Conservation (phyloP, 2,113 vertebrate species). For the Antennarius striatus region DNA sequence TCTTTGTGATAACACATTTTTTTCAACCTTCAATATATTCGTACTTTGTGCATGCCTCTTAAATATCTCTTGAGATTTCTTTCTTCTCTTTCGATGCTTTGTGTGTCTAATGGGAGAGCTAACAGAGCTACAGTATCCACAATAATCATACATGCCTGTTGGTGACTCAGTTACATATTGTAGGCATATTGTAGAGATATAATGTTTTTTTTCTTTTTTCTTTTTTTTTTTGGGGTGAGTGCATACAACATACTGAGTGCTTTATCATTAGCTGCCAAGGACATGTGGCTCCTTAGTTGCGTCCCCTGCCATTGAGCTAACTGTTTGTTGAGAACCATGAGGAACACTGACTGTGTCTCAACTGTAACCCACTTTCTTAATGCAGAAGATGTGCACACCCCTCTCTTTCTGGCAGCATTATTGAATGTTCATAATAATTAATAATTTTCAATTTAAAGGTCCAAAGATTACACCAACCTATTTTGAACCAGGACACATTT, state of each 20-base stretch:
- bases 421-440: too few relatives aligned
- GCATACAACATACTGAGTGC: constrained; percentile 34
- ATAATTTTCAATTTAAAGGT: too few relatives aligned
- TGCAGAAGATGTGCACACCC: constrained; percentile 55
- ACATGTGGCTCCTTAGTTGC: constrained; percentile 51
- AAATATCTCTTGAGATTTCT: background rate
- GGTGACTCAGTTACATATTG: background rate
- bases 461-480: too few relatives aligned
- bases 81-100: background rate
- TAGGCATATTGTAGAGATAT: constrained; percentile 13
- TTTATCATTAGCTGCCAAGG: constrained; percentile 70
- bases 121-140: background rate
- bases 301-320: constrained; percentile 54
- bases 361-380: constrained; percentile 72
- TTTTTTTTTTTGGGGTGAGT: background rate
- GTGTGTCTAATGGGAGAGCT: constrained; percentile 6
- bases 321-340: constrained; percentile 53
- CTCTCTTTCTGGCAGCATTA: constrained; percentile 22
- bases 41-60: background rate
- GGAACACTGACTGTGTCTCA: constrained; percentile 50
- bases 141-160: constrained; percentile 4
- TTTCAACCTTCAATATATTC: background rate
- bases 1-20: background rate
- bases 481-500: too few relatives aligned
- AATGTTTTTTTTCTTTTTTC: constrained; percentile 6